phyloP scores from a whole-genome alignment of 1,140 invertebrate species.

The Pantala flavescens region DNA sequence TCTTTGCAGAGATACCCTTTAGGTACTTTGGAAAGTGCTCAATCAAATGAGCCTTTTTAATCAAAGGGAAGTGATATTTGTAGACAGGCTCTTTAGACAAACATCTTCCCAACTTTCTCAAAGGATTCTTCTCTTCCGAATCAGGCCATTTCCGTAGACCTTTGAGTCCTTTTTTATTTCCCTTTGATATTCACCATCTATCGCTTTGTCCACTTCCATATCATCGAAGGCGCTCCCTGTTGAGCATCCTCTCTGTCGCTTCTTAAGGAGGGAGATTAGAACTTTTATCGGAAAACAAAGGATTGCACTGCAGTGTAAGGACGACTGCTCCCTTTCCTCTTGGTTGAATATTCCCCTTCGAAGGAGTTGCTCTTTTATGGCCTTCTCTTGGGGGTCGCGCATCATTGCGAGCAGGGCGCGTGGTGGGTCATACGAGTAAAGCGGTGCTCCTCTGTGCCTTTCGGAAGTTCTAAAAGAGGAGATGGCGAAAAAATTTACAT shows the following conservation, averaged over 20 bases:
- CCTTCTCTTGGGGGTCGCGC: too few species aligned
- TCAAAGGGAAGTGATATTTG: constrained; percentile 9
- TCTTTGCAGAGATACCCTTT: neutral
- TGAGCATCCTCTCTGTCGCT: neutral
- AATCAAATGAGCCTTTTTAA: constrained; percentile 10
- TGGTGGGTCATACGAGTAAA: too few species aligned
- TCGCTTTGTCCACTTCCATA: neutral
- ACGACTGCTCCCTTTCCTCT: too few species aligned
- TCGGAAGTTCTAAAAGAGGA: neutral
- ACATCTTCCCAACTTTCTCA: constrained; percentile 3
- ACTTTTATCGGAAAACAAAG: neutral
- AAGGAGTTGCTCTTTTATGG: too few species aligned
- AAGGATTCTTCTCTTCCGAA: neutral
- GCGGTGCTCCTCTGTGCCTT: too few species aligned
- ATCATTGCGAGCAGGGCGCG: too few species aligned
- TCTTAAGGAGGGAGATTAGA: neutral
- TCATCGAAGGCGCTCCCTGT: neutral
- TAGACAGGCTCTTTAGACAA: neutral
- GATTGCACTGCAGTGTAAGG: too few species aligned
- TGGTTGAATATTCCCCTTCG: too few species aligned
- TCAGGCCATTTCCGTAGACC: neutral
- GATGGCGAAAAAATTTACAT: neutral
- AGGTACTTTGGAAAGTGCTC: neutral
- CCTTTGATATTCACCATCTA: neutral
- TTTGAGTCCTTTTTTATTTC: neutral